Base-by-base conservation (phyloP, 2,888 invertebrate species). In the Rhagonycha fulva region DNA sequence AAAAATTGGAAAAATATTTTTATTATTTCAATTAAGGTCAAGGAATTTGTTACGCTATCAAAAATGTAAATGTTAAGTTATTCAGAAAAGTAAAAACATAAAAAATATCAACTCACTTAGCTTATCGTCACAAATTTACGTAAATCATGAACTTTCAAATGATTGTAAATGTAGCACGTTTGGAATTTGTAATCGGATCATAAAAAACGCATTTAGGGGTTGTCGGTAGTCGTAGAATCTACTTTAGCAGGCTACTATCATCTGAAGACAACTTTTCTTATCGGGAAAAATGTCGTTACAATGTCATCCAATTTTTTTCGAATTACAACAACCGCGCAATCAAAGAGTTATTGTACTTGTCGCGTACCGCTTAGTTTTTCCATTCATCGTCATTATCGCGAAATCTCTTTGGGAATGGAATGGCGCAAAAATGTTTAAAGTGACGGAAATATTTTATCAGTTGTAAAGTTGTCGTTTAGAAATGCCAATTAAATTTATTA, bases 121-220 rank as follows among this genome's bases (percentile, higher is more conserved):
- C 72, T 72, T 72, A 72, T 72, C 72, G 60, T 47, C 30, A 23
- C 32, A 47, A 14, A 47, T 60, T 69, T 69, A 32, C 23, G 14
- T 32, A 23, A 69, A 47, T 63, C 62, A 14, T 30, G 19, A 70
- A 62, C 62, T 14, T 69, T 30, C 14, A 62, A 74, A 70, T 70
- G 68, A 68, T 74, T 73, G 62, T 66, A 62, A 74, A 74, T 74
- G 62, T 73, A 63, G 47, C 69, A 74, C 74, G 73, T 26, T 62
- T 62, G 62, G 62, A 62, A 62, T 69, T 70, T 47, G 71, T 75
- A 72, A 75, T 75, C 68, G 28, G 63, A 60, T 61, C 71, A 63
- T 76, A 76, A 76, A 76, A 68, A 76, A 76, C 30, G 72, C 72
- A 76, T 76, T 76, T 60, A 72, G 69, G 28, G 71, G 75, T 66